phyloP scores from a whole-genome alignment of 2,797 vertebrate species.

The Sphenopsis melanotis region DNA sequence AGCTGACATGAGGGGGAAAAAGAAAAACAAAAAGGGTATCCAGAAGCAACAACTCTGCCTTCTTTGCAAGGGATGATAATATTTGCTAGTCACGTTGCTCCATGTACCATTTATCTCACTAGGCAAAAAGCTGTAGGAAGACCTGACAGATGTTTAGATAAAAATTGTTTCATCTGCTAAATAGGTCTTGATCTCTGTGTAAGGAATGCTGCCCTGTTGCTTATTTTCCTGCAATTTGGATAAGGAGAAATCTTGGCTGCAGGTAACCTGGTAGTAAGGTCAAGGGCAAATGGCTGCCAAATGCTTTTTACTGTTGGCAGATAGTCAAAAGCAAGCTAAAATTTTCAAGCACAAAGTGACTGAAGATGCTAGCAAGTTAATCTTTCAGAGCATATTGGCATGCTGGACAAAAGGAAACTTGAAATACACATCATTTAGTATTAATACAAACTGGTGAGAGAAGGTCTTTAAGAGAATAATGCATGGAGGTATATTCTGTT shows the following conservation, averaged over 20 bases:
- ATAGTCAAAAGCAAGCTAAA: background rate
- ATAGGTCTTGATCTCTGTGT: background rate
- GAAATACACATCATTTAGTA: background rate
- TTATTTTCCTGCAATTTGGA: background rate
- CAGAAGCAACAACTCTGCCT: background rate
- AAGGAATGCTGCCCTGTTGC: background rate
- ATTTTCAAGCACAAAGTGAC: background rate
- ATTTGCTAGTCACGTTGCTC: background rate
- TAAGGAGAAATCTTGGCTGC: background rate
- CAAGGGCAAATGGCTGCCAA: background rate
- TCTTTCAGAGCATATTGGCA: background rate
- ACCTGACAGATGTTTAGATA: background rate
- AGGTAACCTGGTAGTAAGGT: background rate
- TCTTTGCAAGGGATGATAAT: background rate
- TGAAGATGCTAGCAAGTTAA: background rate
- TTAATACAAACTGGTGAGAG: background rate
- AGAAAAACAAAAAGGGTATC: background rate
- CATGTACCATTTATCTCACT: background rate
- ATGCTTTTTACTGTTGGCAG: background rate
- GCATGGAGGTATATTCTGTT: background rate
- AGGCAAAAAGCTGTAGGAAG: conserved; percentile 3
- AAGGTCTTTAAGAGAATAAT: background rate
- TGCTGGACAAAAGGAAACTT: background rate
- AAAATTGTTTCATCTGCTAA: background rate
- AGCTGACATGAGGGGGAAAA: conserved; percentile 8